A percentile compares a stretch with the other conserved stretches of the same genome.
These are phyloP conservation scores for Pasiphila rectangulata DNA, from an alignment of 2,888 invertebrate species.

Conservation along the genomic window DNA sequence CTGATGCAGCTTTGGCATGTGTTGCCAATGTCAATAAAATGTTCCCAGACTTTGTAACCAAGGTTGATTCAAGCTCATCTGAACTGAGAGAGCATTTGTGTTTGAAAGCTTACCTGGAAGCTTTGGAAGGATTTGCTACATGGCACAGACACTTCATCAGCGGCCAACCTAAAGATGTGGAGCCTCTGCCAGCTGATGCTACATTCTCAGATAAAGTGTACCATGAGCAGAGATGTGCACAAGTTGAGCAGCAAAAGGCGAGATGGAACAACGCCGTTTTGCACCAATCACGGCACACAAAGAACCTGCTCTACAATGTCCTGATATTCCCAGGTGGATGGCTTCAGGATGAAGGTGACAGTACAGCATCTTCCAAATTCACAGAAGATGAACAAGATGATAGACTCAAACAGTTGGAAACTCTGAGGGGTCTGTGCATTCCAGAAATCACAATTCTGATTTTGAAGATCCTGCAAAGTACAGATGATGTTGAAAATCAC, in stretches of 20 bases:
- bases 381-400: constrained; percentile 71
- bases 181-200: constrained; percentile 78
- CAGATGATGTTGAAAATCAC: constrained; percentile 88
- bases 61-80: constrained; percentile 63
- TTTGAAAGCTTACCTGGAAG: constrained; percentile 92
- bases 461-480: constrained; percentile 88
- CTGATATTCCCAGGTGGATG: constrained; percentile 95
- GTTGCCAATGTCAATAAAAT: constrained; percentile 70
- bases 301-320: constrained; percentile 91
- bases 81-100: constrained; percentile 91
- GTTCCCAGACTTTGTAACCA: constrained; percentile 61
- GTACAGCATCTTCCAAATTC: constrained; percentile 68
- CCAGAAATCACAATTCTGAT: constrained; percentile 91
- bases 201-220: constrained; percentile 94
- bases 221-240: constrained; percentile 90
- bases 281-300: constrained; percentile 88
- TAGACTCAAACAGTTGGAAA: constrained; percentile 85
- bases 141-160: constrained; percentile 93
- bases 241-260: constrained; percentile 88
- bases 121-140: constrained; percentile 92
- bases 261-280: constrained; percentile 86
- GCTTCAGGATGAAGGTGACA: constrained; percentile 86
- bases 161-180: constrained; percentile 87
- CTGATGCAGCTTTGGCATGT: constrained; percentile 89
- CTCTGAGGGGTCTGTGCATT: constrained; percentile 89